Evolutionary conservation across 2,113 vertebrate species (phyloP).

Genomic region (Cairina moschata): DNA sequence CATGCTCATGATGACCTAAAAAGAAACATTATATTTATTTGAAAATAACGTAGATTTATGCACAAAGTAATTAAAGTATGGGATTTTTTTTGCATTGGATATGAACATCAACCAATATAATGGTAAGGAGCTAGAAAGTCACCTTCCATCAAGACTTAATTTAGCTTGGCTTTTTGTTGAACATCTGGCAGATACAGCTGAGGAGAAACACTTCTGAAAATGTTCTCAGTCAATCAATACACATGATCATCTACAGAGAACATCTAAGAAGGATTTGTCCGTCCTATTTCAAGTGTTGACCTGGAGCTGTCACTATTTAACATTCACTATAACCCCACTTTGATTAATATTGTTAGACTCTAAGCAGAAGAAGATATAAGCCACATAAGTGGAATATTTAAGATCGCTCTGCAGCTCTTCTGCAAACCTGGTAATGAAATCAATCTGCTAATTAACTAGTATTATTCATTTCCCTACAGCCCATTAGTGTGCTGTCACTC

Average conservation of each 20-base stretch:
- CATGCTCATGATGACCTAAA: rapidly evolving
- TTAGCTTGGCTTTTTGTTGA: not conserved
- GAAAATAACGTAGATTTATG: not conserved
- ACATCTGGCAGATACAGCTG: not conserved
- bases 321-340: not conserved
- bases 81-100: not conserved
- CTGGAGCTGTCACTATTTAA: not conserved
- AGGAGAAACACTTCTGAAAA: not conserved
- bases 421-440: slow-evolving; percentile 4
- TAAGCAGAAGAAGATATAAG: not conserved
- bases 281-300: not conserved
- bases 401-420: not conserved
- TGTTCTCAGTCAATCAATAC: slow-evolving; percentile 1
- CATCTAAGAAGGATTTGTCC: not conserved
- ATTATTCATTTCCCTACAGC: slow-evolving; percentile 35
- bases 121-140: not conserved
- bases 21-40: not conserved
- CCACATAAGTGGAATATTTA: not conserved
- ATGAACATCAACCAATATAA: not conserved
- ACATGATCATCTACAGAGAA: not conserved
- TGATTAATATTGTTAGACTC: not conserved
- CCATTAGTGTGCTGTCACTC: not conserved
- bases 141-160: not conserved
- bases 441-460: slow-evolving; percentile 46
- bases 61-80: not conserved